These are phyloP conservation scores for Gymnoscopelus microlampas DNA, from an alignment of 2,797 vertebrate genomes.

Conservation along the genomic window DNA sequence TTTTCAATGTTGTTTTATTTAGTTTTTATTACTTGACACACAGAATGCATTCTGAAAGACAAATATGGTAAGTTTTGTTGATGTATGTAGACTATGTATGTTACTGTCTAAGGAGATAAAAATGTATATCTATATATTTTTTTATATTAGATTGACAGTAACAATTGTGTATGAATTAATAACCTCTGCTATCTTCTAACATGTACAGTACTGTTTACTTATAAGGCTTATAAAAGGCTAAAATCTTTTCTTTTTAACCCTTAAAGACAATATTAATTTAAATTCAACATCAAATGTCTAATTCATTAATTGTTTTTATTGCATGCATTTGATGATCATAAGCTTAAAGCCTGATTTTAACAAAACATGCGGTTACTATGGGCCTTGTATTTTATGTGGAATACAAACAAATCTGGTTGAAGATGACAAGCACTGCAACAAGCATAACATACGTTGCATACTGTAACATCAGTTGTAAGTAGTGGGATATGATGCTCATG, in stretches of 20 bases:
- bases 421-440: not conserved
- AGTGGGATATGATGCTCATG: not conserved
- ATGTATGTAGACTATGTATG: not conserved
- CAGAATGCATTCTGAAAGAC: not conserved
- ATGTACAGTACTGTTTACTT: no score
- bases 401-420: not conserved
- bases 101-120: not conserved
- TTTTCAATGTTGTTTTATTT: not conserved
- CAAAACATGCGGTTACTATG: constrained; percentile 19
- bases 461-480: not conserved
- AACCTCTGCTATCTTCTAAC: no score
- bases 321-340: constrained; percentile 23
- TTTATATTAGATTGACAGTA: no score
- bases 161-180: no score
- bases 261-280: not conserved
- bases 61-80: not conserved
- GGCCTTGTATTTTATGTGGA: not conserved
- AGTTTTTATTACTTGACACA: constrained; percentile 16
- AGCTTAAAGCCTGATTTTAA: constrained; percentile 10
- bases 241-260: constrained; percentile 3
- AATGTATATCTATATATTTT: not conserved
- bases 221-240: constrained; percentile 1
- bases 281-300: constrained; percentile 4
- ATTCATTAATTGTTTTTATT: constrained; percentile 5
- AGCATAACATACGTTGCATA: no score